Percentiles rank a stretch among this genome's conserved stretches.
phyloP scores from a whole-genome alignment of 2,797 vertebrate species.

The Chromis chromis region DNA sequence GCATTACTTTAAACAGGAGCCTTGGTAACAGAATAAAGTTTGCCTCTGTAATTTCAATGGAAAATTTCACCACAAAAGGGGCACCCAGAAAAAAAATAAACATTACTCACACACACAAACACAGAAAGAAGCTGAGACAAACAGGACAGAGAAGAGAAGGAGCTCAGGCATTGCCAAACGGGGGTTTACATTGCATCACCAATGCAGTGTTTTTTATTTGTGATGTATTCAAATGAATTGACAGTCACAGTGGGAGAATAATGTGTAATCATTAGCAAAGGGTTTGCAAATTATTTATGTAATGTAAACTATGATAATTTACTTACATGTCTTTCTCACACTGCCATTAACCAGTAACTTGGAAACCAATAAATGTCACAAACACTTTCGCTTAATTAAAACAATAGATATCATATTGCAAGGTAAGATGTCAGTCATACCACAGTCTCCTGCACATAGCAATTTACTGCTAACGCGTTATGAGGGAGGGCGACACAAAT shows the following conservation, averaged over 20 bases:
- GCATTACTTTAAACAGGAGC: constrained; percentile 47
- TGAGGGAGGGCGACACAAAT: constrained; percentile 93
- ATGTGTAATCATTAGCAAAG: constrained; percentile 80
- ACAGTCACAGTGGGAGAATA: constrained; percentile 67
- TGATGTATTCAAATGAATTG: constrained; percentile 75
- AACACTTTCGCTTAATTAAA: constrained; percentile 97
- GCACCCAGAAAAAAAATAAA: constrained; percentile 38
- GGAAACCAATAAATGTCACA: constrained; percentile 92
- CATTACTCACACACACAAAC: constrained; percentile 4
- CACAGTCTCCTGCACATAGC: constrained; percentile 85
- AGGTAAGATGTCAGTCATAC: constrained; percentile 91
- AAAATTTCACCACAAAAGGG: constrained; percentile 37
- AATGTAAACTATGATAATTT: constrained; percentile 82
- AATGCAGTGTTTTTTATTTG: constrained; percentile 68
- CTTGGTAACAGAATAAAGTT: constrained; percentile 44
- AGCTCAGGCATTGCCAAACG: constrained; percentile 43
- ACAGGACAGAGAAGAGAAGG: constrained; percentile 12
- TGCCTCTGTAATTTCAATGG: constrained; percentile 33
- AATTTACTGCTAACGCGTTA: constrained; percentile 90
- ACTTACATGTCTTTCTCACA: constrained; percentile 69
- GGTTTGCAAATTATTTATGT: constrained; percentile 82
- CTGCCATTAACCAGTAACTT: constrained; percentile 90
- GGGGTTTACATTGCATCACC: constrained; percentile 56
- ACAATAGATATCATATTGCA: constrained; percentile 94
- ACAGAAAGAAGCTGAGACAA: constrained; percentile 27